A percentile compares a stretch with the other conserved stretches of the same genome.
phyloP scores from a whole-genome alignment of 1,140 invertebrate genomes.

The Drosophila setifemur region DNA sequence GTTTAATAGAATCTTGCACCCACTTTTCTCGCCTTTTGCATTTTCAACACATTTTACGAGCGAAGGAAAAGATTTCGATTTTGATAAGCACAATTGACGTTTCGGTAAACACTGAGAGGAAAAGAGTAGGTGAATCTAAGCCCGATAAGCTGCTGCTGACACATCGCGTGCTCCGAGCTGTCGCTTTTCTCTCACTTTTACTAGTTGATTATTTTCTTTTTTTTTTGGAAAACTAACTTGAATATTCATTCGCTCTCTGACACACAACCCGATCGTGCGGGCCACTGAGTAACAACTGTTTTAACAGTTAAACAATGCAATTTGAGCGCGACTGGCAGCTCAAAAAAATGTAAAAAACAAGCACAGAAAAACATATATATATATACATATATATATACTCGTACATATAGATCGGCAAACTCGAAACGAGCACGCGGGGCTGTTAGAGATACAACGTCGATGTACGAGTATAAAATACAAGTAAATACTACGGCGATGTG shows the following conservation, averaged over 20 bases:
- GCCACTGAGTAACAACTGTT: constrained; percentile 46
- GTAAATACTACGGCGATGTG: constrained; percentile 15
- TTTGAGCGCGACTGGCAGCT: constrained; percentile 56
- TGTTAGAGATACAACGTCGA: constrained; percentile 28
- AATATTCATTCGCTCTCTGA: constrained; percentile 36
- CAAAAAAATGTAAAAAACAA: constrained; percentile 6
- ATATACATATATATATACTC: too few species aligned
- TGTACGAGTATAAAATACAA: constrained; percentile 34
- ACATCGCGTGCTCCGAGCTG: constrained; percentile 1
- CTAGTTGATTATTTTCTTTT: neutral
- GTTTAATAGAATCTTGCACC: too few species aligned
- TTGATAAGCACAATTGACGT: constrained; percentile 37
- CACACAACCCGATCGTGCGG: constrained; percentile 42
- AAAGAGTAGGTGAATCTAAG: constrained; percentile 19
- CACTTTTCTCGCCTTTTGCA: neutral
- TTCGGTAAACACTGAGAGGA: constrained; percentile 17
- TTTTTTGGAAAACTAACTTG: constrained; percentile 9
- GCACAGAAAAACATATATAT: constrained; percentile 6
- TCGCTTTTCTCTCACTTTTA: neutral
- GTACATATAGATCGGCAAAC: constrained; percentile 25
- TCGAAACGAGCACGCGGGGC: constrained; percentile 21
- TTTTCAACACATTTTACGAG: neutral
- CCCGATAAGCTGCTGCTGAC: constrained; percentile 14
- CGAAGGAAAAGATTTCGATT: constrained; percentile 23
- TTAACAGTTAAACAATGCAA: constrained; percentile 61